Conservation (phyloP, 2,888 invertebrate genomes). For the Rhorus exstirpatorius region DNA sequence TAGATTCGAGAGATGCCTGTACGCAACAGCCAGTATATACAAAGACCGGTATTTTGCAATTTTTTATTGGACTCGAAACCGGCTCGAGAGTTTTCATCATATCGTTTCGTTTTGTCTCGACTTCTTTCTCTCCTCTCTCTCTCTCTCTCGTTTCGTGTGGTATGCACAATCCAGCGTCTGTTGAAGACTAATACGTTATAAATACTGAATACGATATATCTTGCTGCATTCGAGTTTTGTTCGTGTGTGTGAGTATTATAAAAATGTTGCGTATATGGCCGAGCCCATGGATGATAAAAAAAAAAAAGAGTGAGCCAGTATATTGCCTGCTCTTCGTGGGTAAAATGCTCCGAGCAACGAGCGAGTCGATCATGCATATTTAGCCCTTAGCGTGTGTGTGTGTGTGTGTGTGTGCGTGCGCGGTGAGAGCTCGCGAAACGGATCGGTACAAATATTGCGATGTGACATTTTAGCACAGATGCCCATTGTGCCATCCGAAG, state of each 20-base stretch:
- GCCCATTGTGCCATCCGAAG: conserved; percentile 24
- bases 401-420: not conserved
- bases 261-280: conserved; percentile 18
- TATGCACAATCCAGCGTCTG: conserved; percentile 13
- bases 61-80: conserved; percentile 52
- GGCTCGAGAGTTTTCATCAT: conserved; percentile 64
- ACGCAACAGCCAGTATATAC: conserved; percentile 20
- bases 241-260: conserved; percentile 8
- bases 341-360: conserved; percentile 40
- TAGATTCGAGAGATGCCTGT: conserved; percentile 17
- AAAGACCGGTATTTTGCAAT: conserved; percentile 51
- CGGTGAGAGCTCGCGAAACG: not conserved
- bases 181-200: conserved; percentile 25
- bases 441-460: conserved; percentile 50
- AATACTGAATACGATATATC: conserved; percentile 21
- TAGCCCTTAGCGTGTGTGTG: conserved; percentile 32
- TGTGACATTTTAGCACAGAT: conserved; percentile 65
- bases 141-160: not conserved
- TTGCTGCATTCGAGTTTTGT: not conserved
- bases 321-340: too few species aligned
- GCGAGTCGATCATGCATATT: conserved; percentile 56
- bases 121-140: conserved; percentile 20
- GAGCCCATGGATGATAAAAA: conserved; percentile 28
- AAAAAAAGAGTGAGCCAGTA: conserved; percentile 31
- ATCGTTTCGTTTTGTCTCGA: conserved; percentile 59